Evolutionary conservation across 2,113 vertebrate genomes (phyloP).

Genomic region (Pelecanus crispus): DNA sequence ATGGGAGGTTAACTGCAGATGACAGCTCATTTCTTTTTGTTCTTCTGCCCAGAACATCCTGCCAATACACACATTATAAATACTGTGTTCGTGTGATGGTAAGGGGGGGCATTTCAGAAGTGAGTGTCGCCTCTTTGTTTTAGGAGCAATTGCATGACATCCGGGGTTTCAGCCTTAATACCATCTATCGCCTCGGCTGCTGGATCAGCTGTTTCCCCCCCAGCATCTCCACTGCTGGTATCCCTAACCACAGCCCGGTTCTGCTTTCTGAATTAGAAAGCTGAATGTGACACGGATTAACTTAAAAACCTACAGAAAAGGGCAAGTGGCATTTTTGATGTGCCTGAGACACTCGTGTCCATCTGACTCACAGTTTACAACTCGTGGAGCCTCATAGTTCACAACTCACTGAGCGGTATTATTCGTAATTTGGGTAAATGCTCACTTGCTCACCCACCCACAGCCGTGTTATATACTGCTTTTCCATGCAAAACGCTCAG

Average conservation of each 20-base stretch:
- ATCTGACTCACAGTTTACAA: constrained; percentile 4
- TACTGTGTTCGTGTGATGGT: background rate
- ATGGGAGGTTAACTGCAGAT: constrained; percentile 36
- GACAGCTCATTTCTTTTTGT: constrained; percentile 51
- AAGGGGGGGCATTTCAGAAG: background rate
- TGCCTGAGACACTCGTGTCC: background rate
- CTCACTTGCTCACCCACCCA: background rate
- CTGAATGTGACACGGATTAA: background rate
- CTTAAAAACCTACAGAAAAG: background rate
- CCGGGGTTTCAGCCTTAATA: background rate
- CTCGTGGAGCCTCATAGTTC: background rate
- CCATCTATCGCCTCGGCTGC: background rate
- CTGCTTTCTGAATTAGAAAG: background rate
- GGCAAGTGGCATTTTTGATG: background rate
- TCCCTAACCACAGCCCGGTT: background rate
- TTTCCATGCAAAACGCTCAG: background rate
- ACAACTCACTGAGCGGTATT: background rate
- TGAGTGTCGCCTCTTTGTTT: background rate
- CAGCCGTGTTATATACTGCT: background rate
- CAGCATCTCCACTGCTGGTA: background rate
- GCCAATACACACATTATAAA: background rate
- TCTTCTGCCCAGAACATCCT: constrained; percentile 24
- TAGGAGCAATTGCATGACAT: background rate
- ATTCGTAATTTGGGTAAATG: background rate
- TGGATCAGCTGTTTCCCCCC: background rate